A percentile compares a stretch with the other conserved stretches of the same genome.
Evolutionary conservation across 1,140 invertebrate genomes (phyloP).

Genomic region (Drosophila serrata): DNA sequence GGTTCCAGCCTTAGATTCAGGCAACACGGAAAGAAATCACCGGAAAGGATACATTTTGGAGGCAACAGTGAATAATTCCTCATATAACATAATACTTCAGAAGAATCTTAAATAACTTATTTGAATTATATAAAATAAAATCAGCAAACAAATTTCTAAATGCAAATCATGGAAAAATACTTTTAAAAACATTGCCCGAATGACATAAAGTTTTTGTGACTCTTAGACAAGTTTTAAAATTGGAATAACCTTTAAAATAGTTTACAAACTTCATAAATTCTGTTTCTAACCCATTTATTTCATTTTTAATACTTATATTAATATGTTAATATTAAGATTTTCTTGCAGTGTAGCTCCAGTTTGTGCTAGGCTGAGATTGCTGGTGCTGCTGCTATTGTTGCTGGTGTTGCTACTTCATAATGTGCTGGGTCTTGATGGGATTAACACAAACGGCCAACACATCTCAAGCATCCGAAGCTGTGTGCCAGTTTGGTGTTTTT

Average conservation of each 20-base stretch:
- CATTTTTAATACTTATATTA: too few species aligned
- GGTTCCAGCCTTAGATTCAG: constrained; percentile 25
- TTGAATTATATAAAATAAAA: too few species aligned
- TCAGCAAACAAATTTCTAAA: neutral
- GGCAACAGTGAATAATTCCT: neutral
- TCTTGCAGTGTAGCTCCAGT: constrained; percentile 60
- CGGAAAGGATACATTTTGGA: fast-evolving
- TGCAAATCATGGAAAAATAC: neutral
- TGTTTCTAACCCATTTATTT: neutral
- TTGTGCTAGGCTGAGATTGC: constrained; percentile 50
- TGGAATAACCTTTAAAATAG: too few species aligned
- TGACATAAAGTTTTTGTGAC: neutral
- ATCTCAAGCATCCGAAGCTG: constrained; percentile 80
- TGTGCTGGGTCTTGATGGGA: constrained; percentile 77
- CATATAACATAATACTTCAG: too few species aligned
- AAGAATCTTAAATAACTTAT: neutral
- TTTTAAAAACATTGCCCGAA: neutral
- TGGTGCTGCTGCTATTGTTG: constrained; percentile 40
- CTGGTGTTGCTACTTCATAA: constrained; percentile 77
- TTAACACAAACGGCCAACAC: constrained; percentile 83
- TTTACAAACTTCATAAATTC: neutral
- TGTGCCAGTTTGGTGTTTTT: constrained; percentile 75
- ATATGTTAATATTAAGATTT: neutral
- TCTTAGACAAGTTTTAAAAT: too few species aligned
- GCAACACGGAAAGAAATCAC: constrained; percentile 5